Evolutionary conservation across 2,888 invertebrate genomes (phyloP), one percentile per base, ranked within the genome.

Genomic region (Oegoconia quadripuncta): DNA sequence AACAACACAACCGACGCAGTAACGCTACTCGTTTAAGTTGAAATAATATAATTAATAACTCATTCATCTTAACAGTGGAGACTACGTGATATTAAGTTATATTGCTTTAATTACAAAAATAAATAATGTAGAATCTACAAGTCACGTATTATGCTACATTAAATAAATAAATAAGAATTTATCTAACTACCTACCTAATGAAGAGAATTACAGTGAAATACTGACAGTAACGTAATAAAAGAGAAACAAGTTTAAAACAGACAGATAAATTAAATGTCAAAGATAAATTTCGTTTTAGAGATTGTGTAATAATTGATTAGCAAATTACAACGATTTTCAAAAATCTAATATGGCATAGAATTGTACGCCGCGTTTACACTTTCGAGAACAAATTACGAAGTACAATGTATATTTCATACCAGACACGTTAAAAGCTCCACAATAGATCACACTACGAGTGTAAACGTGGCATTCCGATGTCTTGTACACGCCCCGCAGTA

Each of bases 131-230:
- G 61, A 65, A 59, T 65, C 73, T 74, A 70, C 68, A 61, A 56
- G 64, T 60, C 64, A 68, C 76, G 72, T 70, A 68, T 63, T 61
- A 72, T 55, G 62, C 77, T 83, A 81, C 67, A 56, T 67, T 75
- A 71, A 83, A 86, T 83, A 82, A 84, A 86, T 86, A 84, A 87
- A 83, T 82, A 74, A 77, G 59, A 70, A 74, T 80, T 79, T 79
- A 69, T 73, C 78, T 84, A 84, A 80, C 71, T 79, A 81, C 55
- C 74, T 83, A 83, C 59, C 74, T 84, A 82, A 72, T 65, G 72
- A 73, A 68, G 68, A 77, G 64, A 72, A 73, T 72, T 69, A 72
- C 65, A 71, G 71, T 70, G 74, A 75, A 86, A 86, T 87, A 86
- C 86, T 86, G 86, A 81, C 61, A 63, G 69, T 72, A 71, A 70